Percentiles rank a stretch among this genome's conserved stretches.
Conservation (phyloP, 2,797 vertebrate species). For the Semaprochilodus insignis region DNA sequence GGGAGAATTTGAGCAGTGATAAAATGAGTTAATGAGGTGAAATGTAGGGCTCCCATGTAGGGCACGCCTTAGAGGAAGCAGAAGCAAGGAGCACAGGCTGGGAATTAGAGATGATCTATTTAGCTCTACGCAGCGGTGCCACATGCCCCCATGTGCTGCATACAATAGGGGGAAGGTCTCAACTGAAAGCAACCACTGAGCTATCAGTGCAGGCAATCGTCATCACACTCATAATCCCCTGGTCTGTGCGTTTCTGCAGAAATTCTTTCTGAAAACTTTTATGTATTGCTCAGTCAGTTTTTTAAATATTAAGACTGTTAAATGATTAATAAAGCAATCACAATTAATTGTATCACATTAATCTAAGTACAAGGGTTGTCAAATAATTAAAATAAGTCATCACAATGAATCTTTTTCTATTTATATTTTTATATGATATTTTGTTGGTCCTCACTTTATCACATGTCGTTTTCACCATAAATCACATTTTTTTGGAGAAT, state of each 20-base stretch:
- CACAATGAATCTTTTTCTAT: too few species aligned
- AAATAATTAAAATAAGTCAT: too few species aligned
- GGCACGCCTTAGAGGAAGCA: constrained; percentile 38
- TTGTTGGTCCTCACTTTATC: too few species aligned
- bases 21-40: constrained; percentile 59
- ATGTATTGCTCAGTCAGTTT: too few species aligned
- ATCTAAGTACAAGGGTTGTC: too few species aligned
- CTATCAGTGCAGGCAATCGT: not conserved
- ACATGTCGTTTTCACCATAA: too few species aligned
- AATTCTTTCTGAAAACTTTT: too few species aligned
- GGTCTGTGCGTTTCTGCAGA: not conserved
- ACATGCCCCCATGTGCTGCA: not conserved
- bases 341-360: too few species aligned
- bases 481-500: too few species aligned
- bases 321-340: too few species aligned
- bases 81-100: constrained; percentile 37
- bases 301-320: too few species aligned
- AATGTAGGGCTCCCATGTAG: constrained; percentile 50
- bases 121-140: constrained; percentile 19
- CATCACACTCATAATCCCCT: not conserved
- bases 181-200: not conserved
- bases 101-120: constrained; percentile 57
- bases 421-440: too few species aligned
- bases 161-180: not conserved
- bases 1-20: constrained; percentile 49